A percentile compares a stretch with the other conserved stretches of the same genome.
phyloP scores from a whole-genome alignment of 2,797 vertebrate species.

The Poeciliopsis gracilis region DNA sequence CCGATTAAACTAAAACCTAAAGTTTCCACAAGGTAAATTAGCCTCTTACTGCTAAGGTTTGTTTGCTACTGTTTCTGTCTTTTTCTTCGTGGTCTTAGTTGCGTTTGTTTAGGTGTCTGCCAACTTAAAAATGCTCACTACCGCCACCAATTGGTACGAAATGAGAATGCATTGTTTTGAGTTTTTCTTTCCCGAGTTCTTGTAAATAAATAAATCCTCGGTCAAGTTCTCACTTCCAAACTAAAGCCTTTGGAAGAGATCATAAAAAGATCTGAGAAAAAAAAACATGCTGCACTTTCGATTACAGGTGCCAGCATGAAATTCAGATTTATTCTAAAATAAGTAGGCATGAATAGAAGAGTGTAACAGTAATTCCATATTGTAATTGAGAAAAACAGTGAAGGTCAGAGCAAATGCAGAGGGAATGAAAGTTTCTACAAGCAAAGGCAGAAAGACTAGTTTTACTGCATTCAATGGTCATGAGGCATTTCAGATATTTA shows the following conservation, averaged over 20 bases:
- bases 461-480: background rate
- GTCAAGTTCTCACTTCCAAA: background rate
- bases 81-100: background rate
- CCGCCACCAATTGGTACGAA: background rate
- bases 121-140: background rate
- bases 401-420: background rate
- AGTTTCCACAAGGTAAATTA: constrained; percentile 8
- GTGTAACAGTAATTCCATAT: background rate
- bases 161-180: background rate
- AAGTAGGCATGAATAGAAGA: background rate
- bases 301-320: background rate
- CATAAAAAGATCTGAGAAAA: background rate
- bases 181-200: background rate
- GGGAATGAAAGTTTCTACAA: background rate
- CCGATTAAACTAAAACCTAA: background rate
- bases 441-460: background rate
- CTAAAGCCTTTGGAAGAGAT: too few species aligned
- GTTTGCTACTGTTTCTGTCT: constrained; percentile 18
- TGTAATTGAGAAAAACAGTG: background rate
- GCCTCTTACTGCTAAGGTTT: constrained; percentile 22
- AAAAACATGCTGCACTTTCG: background rate
- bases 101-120: background rate
- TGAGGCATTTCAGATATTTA: background rate
- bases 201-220: background rate
- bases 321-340: background rate